Base-by-base conservation (phyloP, 2,113 vertebrate species). In the Corydoras maculifer region DNA sequence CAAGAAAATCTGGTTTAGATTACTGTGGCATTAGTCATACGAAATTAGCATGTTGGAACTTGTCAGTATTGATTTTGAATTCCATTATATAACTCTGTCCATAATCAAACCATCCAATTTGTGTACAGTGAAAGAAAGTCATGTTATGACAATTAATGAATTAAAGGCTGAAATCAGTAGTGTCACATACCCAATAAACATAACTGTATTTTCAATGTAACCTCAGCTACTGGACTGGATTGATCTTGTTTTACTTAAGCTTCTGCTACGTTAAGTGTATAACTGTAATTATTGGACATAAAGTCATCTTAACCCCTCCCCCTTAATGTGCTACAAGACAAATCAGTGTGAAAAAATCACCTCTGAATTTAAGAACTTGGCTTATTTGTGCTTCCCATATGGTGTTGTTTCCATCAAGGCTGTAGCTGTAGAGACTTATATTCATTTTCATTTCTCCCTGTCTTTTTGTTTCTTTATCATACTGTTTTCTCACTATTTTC, bases 401-500 rank as follows among this genome's bases (percentile, higher is more conserved):
- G 68, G 74, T 76, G 69, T 70, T 64, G 50, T 64, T 43, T 71
- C 18, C 58, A 76, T 67, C 59, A 62, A 71, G 69, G 67, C 69
- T 48, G 58, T 69, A 76, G 74, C 74, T 76, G 74, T 25, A 15
- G 48, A 29, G 55, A 18, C 32, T 32, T 51, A 13, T 51, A 57
- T 49, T 58, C 70, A 67, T 67, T 61, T 88, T 1, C 86, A 43
- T 84, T 51, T 65, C 49, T 60, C 50, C 15, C 60, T 69, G 2
- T 15, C 55, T 62, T 13, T 54, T 72, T 69, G 62, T 71, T 63
- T 31, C 73, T 79, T 77, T 67, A 75, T 73, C 55, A 62, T 62
- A 2, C 18, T 75, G 70, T 66, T 64, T 70, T 64, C 32, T 50
- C 64, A 31, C 66, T 62, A 78, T 66, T 72, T 50, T 65, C 55